Evolutionary conservation across 2,113 vertebrate species (phyloP).

Genomic region (Catharus fuscescens): DNA sequence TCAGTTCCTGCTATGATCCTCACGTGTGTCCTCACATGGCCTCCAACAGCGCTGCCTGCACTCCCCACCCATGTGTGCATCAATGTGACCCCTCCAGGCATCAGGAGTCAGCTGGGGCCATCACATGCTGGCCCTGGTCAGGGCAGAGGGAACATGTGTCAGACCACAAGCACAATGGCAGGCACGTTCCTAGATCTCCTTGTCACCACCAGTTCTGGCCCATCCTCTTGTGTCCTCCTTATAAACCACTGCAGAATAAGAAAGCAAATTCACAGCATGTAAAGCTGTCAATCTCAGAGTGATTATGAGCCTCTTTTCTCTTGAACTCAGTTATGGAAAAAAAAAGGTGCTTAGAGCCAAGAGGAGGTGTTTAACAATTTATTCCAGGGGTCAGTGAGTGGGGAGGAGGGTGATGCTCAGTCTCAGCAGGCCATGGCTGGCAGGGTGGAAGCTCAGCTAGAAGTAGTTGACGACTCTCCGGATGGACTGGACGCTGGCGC

Average conservation of each 20-base stretch:
- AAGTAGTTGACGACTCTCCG: slow-evolving; percentile 90
- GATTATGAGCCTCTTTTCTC: neutral
- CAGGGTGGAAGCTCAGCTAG: slow-evolving; percentile 59
- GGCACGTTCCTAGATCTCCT: neutral
- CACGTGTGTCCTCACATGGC: neutral
- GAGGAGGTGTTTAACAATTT: slow-evolving; percentile 62
- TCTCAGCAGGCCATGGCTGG: neutral
- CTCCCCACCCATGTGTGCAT: neutral
- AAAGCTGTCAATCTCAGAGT: neutral
- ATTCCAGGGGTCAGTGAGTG: slow-evolving; percentile 65
- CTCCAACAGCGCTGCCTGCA: rapidly evolving
- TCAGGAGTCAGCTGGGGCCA: neutral
- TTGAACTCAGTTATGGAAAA: neutral
- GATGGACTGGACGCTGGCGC: slow-evolving; percentile 88
- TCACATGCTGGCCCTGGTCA: neutral
- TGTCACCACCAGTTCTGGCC: neutral
- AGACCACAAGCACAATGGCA: rapidly evolving
- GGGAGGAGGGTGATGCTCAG: neutral
- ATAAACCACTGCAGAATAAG: neutral
- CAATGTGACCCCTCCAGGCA: neutral
- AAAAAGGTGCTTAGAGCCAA: neutral
- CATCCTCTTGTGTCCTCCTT: neutral
- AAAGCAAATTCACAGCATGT: neutral
- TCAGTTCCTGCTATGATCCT: neutral
- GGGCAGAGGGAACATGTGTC: neutral